phyloP scores from a whole-genome alignment of 2,113 vertebrate genomes.

The Arizona elegans region DNA sequence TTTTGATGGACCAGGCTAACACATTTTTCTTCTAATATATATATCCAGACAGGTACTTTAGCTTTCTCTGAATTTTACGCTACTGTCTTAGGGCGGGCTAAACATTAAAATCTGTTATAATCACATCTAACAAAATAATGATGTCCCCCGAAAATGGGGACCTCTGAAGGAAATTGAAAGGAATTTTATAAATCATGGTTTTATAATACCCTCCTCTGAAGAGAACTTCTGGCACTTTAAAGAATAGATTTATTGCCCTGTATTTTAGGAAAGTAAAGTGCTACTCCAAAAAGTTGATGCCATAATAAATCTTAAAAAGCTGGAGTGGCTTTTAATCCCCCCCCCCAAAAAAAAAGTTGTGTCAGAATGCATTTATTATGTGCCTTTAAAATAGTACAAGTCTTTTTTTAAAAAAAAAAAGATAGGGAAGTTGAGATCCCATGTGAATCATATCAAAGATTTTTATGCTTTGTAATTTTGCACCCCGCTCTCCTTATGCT shows the following conservation, averaged over 20 bases:
- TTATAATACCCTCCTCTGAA: background rate
- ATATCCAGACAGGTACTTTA: background rate
- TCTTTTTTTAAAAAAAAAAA: background rate
- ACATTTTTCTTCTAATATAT: background rate
- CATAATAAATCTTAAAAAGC: background rate
- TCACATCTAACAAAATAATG: background rate
- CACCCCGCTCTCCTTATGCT: background rate
- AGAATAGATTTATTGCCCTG: background rate
- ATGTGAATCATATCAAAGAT: background rate
- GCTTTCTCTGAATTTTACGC: background rate
- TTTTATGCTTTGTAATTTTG: background rate
- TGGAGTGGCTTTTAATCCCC: background rate
- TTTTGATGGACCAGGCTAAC: background rate
- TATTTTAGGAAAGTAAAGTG: background rate
- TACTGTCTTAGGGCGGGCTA: background rate
- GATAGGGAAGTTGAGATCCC: background rate
- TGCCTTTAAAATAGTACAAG: background rate
- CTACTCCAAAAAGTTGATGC: background rate
- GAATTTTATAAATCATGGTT: background rate
- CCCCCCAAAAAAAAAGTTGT: background rate
- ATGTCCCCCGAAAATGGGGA: background rate
- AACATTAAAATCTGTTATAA: background rate
- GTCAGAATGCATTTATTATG: background rate
- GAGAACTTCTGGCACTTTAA: background rate
- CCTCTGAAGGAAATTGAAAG: background rate